These are phyloP conservation scores for Felis catus DNA, from an alignment of 2,113 vertebrate species.

Conservation along the genomic window DNA sequence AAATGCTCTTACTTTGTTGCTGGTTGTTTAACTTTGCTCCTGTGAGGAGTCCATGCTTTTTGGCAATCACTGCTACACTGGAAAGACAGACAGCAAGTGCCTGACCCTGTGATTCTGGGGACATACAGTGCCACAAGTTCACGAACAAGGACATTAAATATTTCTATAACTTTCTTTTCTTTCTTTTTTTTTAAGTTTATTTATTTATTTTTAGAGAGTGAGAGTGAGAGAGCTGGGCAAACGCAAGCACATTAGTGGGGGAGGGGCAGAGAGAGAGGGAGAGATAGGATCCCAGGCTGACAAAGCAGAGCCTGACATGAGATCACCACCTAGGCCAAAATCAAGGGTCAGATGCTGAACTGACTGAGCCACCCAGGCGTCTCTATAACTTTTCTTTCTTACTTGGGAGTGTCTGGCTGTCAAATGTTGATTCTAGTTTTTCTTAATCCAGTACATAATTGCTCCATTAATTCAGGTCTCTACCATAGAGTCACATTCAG, in stretches of 20 bases:
- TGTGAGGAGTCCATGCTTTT: neutral
- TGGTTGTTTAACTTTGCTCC: neutral
- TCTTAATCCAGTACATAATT: neutral
- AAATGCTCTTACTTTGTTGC: rapidly evolving
- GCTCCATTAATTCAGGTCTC: neutral
- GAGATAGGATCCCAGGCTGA: no score
- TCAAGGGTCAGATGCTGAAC: no score
- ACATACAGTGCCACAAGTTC: neutral
- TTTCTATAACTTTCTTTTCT: neutral
- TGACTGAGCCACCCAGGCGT: no score
- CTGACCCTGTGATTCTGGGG: neutral
- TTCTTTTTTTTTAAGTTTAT: no score
- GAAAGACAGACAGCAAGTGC: neutral
- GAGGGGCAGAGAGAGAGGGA: no score
- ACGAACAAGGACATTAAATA: neutral
- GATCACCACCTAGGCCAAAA: no score
- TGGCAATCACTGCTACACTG: neutral
- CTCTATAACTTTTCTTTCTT: neutral
- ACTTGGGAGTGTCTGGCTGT: neutral
- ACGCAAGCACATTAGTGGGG: no score
- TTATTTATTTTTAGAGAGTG: no score
- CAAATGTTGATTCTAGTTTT: neutral
- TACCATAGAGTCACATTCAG: neutral
- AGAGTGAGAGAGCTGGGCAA: no score
- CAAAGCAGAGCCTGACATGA: no score